A percentile compares a stretch with the other conserved stretches of the same genome.
phyloP scores from a whole-genome alignment of 2,113 vertebrate genomes.

The Myotis lucifugus region DNA sequence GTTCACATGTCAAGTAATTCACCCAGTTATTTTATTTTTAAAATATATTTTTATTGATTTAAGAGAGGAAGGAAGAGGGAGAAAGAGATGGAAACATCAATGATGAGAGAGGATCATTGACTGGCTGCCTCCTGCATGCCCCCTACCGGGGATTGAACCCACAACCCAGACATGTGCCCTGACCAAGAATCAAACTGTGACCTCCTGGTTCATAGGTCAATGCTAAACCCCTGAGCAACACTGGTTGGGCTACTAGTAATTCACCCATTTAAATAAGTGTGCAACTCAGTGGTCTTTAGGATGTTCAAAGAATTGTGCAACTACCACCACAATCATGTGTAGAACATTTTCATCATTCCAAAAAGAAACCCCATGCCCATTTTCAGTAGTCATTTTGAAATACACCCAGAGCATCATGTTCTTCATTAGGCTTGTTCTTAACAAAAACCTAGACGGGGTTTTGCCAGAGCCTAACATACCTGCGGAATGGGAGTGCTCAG shows the following conservation, averaged over 20 bases:
- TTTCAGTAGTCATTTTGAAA: conserved; percentile 28
- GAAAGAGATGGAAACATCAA: too few species aligned
- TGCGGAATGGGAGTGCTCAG: too few species aligned
- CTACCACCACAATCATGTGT: background rate
- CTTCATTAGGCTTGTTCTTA: background rate
- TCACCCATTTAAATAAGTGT: background rate
- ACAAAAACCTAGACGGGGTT: background rate
- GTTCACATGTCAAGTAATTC: conserved; percentile 29
- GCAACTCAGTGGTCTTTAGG: background rate
- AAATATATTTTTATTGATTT: too few species aligned
- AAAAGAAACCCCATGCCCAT: background rate
- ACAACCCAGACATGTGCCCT: too few species aligned
- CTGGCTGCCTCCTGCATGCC: too few species aligned
- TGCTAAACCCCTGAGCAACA: too few species aligned
- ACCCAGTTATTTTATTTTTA: background rate
- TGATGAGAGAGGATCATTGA: too few species aligned
- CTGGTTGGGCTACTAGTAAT: background rate
- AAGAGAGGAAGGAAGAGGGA: too few species aligned
- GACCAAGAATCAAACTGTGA: too few species aligned
- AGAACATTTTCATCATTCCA: background rate
- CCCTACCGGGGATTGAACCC: too few species aligned
- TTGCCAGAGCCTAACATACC: background rate
- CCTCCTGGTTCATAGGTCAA: too few species aligned
- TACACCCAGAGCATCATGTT: background rate
- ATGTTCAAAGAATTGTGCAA: background rate